Conservation (phyloP, 2,888 invertebrate species). For the Polydrusus tereticollis region DNA sequence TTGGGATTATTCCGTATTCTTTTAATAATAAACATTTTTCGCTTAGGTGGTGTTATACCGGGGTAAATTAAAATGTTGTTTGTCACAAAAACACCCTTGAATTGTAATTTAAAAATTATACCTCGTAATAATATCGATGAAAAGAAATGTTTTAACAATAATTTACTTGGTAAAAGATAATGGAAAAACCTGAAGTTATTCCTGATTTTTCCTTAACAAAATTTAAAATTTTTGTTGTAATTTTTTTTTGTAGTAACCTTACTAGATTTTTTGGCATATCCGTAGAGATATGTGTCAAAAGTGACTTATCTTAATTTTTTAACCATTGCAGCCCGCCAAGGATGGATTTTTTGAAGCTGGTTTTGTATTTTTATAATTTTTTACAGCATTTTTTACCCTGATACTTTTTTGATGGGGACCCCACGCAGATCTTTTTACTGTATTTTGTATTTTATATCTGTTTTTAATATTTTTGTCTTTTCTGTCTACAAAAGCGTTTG, state of each 20-base stretch:
- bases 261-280: constrained; percentile 65
- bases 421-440: constrained; percentile 43
- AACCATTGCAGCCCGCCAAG: constrained; percentile 67
- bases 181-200: no score
- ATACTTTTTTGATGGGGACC: constrained; percentile 51
- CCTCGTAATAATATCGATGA: no score
- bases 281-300: constrained; percentile 63
- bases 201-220: not conserved
- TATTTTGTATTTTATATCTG: constrained; percentile 34
- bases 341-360: constrained; percentile 63
- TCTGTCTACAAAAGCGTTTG: constrained; percentile 70
- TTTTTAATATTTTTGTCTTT: constrained; percentile 61
- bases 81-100: no score
- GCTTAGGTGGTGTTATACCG: no score
- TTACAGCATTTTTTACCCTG: constrained; percentile 62
- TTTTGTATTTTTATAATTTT: constrained; percentile 58
- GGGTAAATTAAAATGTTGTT: no score
- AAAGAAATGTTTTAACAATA: no score
- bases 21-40: no score
- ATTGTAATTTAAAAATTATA: no score
- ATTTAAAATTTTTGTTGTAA: constrained; percentile 12
- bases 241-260: constrained; percentile 12
- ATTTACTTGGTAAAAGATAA: no score
- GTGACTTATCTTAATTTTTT: constrained; percentile 64
- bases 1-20: no score